A percentile compares a stretch with the other conserved stretches of the same genome.
Conservation (phyloP, 2,113 vertebrate species). For the Vireo altiloquus region DNA sequence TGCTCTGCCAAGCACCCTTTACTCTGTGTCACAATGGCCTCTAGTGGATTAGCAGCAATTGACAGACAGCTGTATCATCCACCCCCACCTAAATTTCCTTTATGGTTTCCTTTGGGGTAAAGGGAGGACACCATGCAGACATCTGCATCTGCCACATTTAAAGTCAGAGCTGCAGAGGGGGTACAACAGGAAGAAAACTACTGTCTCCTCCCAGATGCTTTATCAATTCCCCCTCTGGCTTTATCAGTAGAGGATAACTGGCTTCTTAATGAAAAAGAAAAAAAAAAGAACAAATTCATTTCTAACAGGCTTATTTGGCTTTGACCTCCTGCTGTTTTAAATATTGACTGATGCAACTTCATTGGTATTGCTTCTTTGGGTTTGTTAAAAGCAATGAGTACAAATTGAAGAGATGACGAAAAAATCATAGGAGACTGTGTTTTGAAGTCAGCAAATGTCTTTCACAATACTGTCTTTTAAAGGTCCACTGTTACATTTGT, state of each 20-base stretch:
- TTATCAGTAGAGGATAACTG: background rate
- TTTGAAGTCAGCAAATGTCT: background rate
- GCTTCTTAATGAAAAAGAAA: background rate
- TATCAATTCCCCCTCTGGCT: background rate
- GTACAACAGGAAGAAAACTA: conserved; percentile 7
- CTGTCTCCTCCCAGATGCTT: conserved; percentile 63
- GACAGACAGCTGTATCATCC: conserved; percentile 83
- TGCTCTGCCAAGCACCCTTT: background rate
- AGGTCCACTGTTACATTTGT: background rate
- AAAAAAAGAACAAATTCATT: background rate
- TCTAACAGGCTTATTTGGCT: conserved; percentile 16
- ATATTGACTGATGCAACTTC: background rate
- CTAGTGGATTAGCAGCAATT: conserved; percentile 79
- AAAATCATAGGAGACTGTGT: background rate
- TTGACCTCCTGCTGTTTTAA: background rate
- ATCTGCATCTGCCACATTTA: conserved; percentile 82
- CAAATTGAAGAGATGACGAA: background rate
- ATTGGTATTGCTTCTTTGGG: background rate
- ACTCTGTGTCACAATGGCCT: conserved; percentile 79
- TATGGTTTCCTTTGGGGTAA: conserved; percentile 83
- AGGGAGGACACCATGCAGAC: conserved; percentile 74
- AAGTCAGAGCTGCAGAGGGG: conserved; percentile 43
- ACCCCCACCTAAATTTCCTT: conserved; percentile 68
- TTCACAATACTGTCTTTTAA: background rate
- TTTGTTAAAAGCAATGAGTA: background rate